A percentile compares a stretch with the other conserved stretches of the same genome.
Evolutionary conservation across 2,113 vertebrate species (phyloP).

Genomic region (Sardina pilchardus): DNA sequence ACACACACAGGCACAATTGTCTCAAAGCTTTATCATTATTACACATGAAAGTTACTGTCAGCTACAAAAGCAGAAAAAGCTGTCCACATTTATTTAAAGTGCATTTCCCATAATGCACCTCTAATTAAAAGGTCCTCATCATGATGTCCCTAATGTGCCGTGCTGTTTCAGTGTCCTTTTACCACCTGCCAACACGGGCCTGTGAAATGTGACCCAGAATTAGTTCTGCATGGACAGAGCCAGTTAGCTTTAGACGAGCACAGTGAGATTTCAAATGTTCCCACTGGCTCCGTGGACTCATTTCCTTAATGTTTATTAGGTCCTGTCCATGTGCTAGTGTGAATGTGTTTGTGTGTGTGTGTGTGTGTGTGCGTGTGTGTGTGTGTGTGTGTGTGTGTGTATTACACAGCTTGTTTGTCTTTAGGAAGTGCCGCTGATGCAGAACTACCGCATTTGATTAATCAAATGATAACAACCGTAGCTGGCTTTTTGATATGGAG

Average conservation of each 20-base stretch:
- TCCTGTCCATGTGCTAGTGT: neutral
- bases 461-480: neutral
- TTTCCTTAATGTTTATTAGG: neutral
- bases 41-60: neutral
- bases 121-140: slow-evolving; percentile 1
- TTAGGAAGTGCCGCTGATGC: neutral
- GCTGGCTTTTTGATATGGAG: neutral
- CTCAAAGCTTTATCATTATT: neutral
- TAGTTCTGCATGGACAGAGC: neutral
- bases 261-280: neutral
- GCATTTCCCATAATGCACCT: neutral
- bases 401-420: neutral
- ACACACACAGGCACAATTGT: neutral
- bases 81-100: neutral
- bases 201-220: neutral
- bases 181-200: neutral
- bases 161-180: neutral
- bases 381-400: neutral
- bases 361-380: slow-evolving; percentile 1
- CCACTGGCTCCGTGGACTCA: neutral
- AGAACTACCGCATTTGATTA: neutral
- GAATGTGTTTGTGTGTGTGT: neutral
- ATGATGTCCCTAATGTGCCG: neutral
- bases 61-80: neutral
- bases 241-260: neutral